These are phyloP conservation scores for Parascotia fuliginaria DNA, from an alignment of 2,888 invertebrate species.

Conservation along the genomic window DNA sequence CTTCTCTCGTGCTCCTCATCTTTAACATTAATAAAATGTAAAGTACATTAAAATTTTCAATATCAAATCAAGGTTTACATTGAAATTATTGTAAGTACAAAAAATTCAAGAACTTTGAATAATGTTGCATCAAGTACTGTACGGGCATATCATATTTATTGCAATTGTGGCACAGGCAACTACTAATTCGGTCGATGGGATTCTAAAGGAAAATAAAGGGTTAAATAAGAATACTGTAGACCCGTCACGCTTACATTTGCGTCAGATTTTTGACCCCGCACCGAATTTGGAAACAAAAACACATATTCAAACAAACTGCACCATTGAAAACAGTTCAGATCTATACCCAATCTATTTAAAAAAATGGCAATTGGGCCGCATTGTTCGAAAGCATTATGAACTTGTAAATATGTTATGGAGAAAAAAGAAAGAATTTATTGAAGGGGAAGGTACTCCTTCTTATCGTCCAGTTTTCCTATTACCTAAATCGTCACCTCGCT, in stretches of 20 bases:
- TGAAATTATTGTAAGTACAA: not conserved
- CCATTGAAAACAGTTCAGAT: no score
- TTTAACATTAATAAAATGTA: not conserved
- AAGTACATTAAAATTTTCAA: not conserved
- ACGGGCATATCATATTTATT: not conserved
- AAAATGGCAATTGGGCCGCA: constrained; percentile 60
- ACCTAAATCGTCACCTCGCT: constrained; percentile 13
- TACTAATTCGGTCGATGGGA: constrained; percentile 15
- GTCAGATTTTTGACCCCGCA: constrained; percentile 6
- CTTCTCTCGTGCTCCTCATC: not conserved
- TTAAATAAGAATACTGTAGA: constrained; percentile 23
- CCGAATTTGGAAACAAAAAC: constrained; percentile 1
- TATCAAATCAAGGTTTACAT: not conserved
- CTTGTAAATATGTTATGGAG: constrained; percentile 69
- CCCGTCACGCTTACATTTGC: constrained; percentile 12
- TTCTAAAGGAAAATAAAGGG: constrained; percentile 26
- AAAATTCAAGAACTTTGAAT: not conserved
- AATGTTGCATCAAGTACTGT: constrained; percentile 5
- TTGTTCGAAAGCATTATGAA: constrained; percentile 65
- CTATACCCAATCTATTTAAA: constrained; percentile 25
- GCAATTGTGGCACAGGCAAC: constrained; percentile 8
- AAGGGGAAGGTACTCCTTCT: constrained; percentile 38
- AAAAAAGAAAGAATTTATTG: constrained; percentile 61
- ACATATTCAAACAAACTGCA: no score
- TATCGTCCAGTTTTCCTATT: constrained; percentile 19